Evolutionary conservation across 2,797 vertebrate genomes (phyloP).

Genomic region (Eupleurogrammus muticus): DNA sequence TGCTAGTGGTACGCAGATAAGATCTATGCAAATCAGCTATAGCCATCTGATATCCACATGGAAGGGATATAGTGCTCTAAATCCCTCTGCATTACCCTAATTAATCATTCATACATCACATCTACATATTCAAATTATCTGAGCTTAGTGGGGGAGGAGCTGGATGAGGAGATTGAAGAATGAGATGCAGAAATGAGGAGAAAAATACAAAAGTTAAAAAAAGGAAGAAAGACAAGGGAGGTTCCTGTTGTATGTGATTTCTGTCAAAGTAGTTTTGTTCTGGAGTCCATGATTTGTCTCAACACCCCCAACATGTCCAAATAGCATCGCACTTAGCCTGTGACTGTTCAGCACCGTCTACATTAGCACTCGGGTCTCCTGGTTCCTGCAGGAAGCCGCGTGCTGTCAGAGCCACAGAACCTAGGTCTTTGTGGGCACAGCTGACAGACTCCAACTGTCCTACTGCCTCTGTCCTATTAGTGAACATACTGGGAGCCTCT

Average conservation of each 20-base stretch:
- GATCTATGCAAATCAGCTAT: conserved; percentile 71
- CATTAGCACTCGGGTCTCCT: conserved; percentile 54
- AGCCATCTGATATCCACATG: conserved; percentile 42
- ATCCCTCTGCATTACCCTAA: conserved; percentile 70
- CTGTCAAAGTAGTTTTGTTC: conserved; percentile 29
- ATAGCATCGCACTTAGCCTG: conserved; percentile 54
- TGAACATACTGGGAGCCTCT: conserved; percentile 61
- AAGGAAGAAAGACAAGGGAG: background rate
- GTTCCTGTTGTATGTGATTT: conserved; percentile 10
- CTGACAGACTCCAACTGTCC: conserved; percentile 71
- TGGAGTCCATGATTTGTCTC: conserved; percentile 25
- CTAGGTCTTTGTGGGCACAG: conserved; percentile 68
- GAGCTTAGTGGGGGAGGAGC: conserved; percentile 46
- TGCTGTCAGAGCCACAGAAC: conserved; percentile 63
- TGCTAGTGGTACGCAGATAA: conserved; percentile 56
- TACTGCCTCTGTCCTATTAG: conserved; percentile 72
- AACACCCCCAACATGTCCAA: conserved; percentile 30
- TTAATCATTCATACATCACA: conserved; percentile 81
- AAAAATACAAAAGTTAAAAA: background rate
- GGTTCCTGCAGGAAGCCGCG: conserved; percentile 55
- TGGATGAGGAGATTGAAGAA: background rate
- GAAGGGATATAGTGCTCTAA: conserved; percentile 44
- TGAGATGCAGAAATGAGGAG: conserved; percentile 26
- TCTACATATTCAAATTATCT: conserved; percentile 83
- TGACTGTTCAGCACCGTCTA: conserved; percentile 48